Percentiles rank a stretch among this genome's conserved stretches.
Conservation (phyloP, 2,888 invertebrate genomes). For the Cynaeus angustus region DNA sequence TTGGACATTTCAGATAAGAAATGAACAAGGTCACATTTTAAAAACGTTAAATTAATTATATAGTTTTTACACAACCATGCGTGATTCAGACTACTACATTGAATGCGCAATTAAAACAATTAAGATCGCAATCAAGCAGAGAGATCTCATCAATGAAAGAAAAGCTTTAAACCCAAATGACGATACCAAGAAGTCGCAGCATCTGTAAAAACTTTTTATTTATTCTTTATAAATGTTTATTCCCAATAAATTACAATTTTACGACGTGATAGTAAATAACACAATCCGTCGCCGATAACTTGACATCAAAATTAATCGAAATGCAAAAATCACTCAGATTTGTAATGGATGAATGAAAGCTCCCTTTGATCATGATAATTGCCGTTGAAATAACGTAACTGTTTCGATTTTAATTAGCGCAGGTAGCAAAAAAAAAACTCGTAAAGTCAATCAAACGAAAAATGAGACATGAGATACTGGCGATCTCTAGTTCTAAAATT, state of each 20-base stretch:
- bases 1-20: too few relatives aligned
- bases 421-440: slow-evolving; percentile 1
- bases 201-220: not conserved
- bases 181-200: too few relatives aligned
- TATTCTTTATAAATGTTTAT: too few relatives aligned
- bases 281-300: not conserved
- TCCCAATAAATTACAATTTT: slow-evolving; percentile 19
- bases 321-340: not conserved
- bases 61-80: too few relatives aligned
- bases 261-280: slow-evolving; percentile 19
- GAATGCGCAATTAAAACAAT: too few relatives aligned
- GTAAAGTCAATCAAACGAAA: slow-evolving; percentile 9
- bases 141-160: too few relatives aligned
- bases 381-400: slow-evolving; percentile 3
- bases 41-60: too few relatives aligned
- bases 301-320: not conserved
- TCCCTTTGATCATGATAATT: not conserved
- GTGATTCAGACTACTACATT: too few relatives aligned
- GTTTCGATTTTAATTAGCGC: slow-evolving; percentile 4
- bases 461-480: slow-evolving; percentile 5
- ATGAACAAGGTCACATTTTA: too few relatives aligned
- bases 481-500: slow-evolving; percentile 6
- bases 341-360: not conserved
- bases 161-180: too few relatives aligned
- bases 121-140: too few relatives aligned